phyloP scores from a whole-genome alignment of 1,140 invertebrate genomes.

The Sitobion miscanthi region DNA sequence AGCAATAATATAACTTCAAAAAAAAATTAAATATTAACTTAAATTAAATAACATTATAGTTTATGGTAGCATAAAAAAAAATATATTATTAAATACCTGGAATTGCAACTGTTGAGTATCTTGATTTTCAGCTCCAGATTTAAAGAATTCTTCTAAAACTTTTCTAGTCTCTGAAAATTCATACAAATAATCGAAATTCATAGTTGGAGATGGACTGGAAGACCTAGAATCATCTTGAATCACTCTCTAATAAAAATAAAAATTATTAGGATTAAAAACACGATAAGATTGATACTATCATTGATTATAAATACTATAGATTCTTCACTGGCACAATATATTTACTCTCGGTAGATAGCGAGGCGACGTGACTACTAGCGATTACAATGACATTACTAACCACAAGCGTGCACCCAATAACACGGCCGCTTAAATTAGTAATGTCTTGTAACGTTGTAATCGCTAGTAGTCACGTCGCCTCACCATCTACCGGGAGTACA shows the following conservation, averaged over 20 bases:
- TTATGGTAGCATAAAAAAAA: not conserved
- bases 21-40: not conserved
- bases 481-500: no score
- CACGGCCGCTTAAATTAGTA: no score
- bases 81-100: conserved; percentile 63
- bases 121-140: conserved; percentile 70
- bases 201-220: conserved; percentile 66
- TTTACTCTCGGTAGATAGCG: no score
- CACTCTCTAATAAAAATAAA: conserved; percentile 59
- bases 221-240: conserved; percentile 61
- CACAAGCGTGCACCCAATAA: no score
- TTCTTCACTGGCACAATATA: no score
- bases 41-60: not conserved
- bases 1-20: no score
- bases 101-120: conserved; percentile 64
- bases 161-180: conserved; percentile 90
- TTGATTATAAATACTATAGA: no score
- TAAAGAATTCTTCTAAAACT: conserved; percentile 90
- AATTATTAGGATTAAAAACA: conserved; percentile 7
- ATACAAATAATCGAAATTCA: conserved; percentile 80
- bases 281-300: not conserved
- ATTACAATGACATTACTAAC: no score
- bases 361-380: no score
- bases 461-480: no score
- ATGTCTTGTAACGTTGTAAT: no score